Percentiles rank a stretch among this genome's conserved stretches.
These are phyloP conservation scores for Propithecus coquereli DNA, from an alignment of 2,113 vertebrate species.

Conservation along the genomic window DNA sequence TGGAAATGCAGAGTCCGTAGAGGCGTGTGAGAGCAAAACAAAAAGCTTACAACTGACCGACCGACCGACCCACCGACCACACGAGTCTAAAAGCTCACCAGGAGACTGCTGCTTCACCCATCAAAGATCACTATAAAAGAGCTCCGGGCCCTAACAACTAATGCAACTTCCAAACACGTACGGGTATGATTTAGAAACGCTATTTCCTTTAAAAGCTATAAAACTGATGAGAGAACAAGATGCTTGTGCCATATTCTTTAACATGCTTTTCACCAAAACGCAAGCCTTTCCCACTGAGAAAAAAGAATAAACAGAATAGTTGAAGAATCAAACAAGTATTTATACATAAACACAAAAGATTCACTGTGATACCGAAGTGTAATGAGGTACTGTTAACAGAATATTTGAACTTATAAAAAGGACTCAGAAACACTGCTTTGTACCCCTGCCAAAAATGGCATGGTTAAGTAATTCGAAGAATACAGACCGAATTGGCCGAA, in stretches of 20 bases:
- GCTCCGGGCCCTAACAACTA: conserved; percentile 4
- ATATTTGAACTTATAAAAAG: conserved; percentile 47
- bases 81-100: not conserved
- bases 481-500: conserved; percentile 54
- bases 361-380: conserved; percentile 32
- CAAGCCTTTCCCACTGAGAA: not conserved
- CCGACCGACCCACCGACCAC: not conserved
- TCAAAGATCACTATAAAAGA: not conserved
- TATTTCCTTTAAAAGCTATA: conserved; percentile 43
- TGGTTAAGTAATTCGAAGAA: conserved; percentile 15
- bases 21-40: not conserved
- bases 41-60: not conserved
- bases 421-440: conserved; percentile 35
- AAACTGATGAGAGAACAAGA: not conserved
- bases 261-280: conserved; percentile 1
- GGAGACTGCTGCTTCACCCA: not conserved
- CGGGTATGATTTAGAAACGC: conserved; percentile 31
- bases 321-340: conserved; percentile 8
- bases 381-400: conserved; percentile 45
- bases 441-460: conserved; percentile 60
- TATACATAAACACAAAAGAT: not conserved
- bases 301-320: not conserved
- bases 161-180: not conserved
- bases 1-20: not conserved
- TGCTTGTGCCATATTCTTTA: not conserved